These are phyloP conservation scores for Eugnorisma glareosa DNA, from an alignment of 2,888 invertebrate genomes.

Conservation along the genomic window DNA sequence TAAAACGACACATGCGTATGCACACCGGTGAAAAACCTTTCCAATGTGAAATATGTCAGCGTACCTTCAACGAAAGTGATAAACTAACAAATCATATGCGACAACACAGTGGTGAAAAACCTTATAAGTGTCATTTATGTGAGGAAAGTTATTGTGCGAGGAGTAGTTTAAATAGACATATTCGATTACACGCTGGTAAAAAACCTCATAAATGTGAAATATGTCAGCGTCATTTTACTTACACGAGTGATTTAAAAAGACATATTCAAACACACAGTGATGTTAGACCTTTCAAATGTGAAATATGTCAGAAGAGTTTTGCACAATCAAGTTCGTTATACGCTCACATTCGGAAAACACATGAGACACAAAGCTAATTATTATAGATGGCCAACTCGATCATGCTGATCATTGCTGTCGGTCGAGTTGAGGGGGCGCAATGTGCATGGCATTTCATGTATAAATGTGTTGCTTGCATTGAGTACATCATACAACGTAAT, in stretches of 20 bases:
- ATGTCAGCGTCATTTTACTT: not conserved
- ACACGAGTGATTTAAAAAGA: not conserved
- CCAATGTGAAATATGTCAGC: slow-evolving; percentile 2
- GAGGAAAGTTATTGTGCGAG: not conserved
- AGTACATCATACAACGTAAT: no score
- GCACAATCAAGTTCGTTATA: not conserved
- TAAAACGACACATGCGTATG: not conserved
- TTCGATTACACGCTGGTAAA: not conserved
- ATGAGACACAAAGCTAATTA: not conserved
- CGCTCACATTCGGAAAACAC: not conserved
- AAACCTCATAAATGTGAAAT: not conserved
- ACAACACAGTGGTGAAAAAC: not conserved
- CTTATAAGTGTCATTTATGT: not conserved
- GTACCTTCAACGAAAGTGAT: not conserved
- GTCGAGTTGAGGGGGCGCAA: no score
- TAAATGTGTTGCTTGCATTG: no score
- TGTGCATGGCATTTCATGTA: no score
- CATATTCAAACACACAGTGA: not conserved
- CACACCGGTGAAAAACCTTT: slow-evolving; percentile 18
- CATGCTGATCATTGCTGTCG: no score
- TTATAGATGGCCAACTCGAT: not conserved
- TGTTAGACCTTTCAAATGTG: not conserved
- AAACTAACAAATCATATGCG: not conserved
- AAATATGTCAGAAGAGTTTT: not conserved
- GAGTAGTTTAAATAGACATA: not conserved